Conservation (phyloP, 2,888 invertebrate species). For the Chesias legatella region DNA sequence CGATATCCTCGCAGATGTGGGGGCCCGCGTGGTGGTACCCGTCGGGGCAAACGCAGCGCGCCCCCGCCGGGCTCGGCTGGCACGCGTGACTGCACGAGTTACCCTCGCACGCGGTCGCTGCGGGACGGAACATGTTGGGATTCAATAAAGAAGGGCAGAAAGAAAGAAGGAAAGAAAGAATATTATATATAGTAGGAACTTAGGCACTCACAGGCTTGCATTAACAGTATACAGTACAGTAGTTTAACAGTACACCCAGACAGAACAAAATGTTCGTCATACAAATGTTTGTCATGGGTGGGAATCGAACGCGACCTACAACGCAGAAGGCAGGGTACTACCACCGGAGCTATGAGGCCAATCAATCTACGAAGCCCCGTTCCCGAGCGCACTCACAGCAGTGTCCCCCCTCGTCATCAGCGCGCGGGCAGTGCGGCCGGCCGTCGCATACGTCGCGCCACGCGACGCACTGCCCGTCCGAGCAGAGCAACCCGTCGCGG, state of each 20-base stretch:
- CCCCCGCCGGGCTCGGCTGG: slow-evolving; percentile 83
- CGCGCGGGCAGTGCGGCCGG: slow-evolving; percentile 82
- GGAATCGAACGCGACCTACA: no score
- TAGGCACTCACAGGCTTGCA: no score
- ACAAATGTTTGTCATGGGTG: no score
- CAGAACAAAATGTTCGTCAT: no score
- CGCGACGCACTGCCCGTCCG: slow-evolving; percentile 82
- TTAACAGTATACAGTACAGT: no score
- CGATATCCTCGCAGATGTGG: slow-evolving; percentile 83
- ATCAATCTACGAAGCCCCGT: no score
- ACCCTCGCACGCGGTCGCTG: slow-evolving; percentile 38
- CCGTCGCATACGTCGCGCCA: slow-evolving; percentile 83
- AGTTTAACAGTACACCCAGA: no score
- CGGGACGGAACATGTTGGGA: neutral
- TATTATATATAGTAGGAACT: no score
- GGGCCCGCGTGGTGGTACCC: slow-evolving; percentile 79
- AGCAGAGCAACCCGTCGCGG: slow-evolving; percentile 47
- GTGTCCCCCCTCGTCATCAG: slow-evolving; percentile 84
- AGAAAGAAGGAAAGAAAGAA: no score
- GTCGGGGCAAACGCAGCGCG: slow-evolving; percentile 81
- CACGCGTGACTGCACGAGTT: slow-evolving; percentile 73
- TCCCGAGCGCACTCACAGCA: slow-evolving; percentile 78
- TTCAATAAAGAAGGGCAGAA: neutral
- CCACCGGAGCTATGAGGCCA: no score
- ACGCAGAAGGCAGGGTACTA: no score